Evolutionary conservation across 2,797 vertebrate genomes (phyloP).

Genomic region (Oreochromis grahami): DNA sequence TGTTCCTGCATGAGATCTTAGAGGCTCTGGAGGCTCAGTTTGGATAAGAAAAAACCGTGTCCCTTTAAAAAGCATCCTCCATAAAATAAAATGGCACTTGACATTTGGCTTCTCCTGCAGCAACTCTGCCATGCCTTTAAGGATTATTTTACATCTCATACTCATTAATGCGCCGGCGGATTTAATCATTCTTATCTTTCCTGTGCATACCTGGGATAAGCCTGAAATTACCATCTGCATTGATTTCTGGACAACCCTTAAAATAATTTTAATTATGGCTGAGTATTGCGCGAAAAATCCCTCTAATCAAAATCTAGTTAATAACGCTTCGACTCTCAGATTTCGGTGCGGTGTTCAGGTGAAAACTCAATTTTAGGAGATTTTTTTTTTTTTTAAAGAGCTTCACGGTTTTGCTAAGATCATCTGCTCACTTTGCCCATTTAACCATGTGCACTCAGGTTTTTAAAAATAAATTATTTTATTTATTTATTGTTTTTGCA

Average conservation of each 20-base stretch:
- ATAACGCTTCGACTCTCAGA: not conserved
- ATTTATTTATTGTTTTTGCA: not conserved
- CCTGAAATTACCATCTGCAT: slow-evolving; percentile 74
- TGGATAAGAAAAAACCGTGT: slow-evolving; percentile 60
- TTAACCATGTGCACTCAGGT: not conserved
- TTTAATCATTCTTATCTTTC: slow-evolving; percentile 78
- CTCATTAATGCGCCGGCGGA: slow-evolving; percentile 78
- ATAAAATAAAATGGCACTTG: slow-evolving; percentile 78
- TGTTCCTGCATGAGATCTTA: slow-evolving; percentile 50
- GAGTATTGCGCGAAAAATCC: slow-evolving; percentile 20
- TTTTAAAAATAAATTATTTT: not conserved
- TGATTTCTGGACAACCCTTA: slow-evolving; percentile 72
- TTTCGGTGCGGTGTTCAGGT: not conserved
- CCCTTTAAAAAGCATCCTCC: slow-evolving; percentile 49
- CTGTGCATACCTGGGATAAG: slow-evolving; percentile 71
- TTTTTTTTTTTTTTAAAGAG: fast-evolving
- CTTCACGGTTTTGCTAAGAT: not conserved
- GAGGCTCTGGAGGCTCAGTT: slow-evolving; percentile 48
- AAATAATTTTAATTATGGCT: slow-evolving; percentile 73
- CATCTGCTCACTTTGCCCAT: not conserved
- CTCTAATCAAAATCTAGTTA: slow-evolving; percentile 35
- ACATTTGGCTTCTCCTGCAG: slow-evolving; percentile 81
- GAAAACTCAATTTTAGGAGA: not conserved
- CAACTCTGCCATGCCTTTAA: slow-evolving; percentile 77
- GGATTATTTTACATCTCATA: slow-evolving; percentile 80